These are phyloP conservation scores for Heliothis subflexa DNA, from an alignment of 1,140 invertebrate genomes.

Conservation along the genomic window DNA sequence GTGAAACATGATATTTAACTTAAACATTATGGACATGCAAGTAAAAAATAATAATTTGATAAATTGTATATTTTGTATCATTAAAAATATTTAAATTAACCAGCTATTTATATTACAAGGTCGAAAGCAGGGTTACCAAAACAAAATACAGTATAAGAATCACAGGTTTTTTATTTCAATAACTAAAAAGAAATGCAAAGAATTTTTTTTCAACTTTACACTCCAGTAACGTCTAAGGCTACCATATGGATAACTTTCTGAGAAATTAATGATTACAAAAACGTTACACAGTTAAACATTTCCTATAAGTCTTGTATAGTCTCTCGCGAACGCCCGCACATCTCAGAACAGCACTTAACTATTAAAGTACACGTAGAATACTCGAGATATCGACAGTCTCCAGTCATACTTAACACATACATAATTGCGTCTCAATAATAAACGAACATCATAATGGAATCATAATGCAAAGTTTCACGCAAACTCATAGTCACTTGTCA, in stretches of 20 bases:
- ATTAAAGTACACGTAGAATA: conserved; percentile 74
- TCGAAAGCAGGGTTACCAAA: conserved; percentile 31
- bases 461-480: conserved; percentile 54
- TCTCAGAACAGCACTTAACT: conserved; percentile 79
- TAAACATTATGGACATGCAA: background rate
- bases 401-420: conserved; percentile 60
- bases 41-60: conserved; percentile 17
- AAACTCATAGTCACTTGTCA: conserved; percentile 64
- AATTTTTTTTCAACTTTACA: conserved; percentile 81
- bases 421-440: conserved; percentile 44
- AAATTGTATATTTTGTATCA: conserved; percentile 35
- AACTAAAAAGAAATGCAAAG: conserved; percentile 86
- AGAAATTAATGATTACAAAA: conserved; percentile 85
- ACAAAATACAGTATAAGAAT: conserved; percentile 72
- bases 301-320: conserved; percentile 85
- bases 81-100: conserved; percentile 26
- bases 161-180: conserved; percentile 83
- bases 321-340: conserved; percentile 74
- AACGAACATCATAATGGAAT: conserved; percentile 62
- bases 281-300: conserved; percentile 84
- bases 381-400: conserved; percentile 61
- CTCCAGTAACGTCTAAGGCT: conserved; percentile 82
- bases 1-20: no score
- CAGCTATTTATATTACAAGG: conserved; percentile 34
- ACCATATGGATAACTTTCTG: conserved; percentile 81